Base-by-base conservation (phyloP, 2,113 vertebrate genomes). In the Corynorhinus townsendii region DNA sequence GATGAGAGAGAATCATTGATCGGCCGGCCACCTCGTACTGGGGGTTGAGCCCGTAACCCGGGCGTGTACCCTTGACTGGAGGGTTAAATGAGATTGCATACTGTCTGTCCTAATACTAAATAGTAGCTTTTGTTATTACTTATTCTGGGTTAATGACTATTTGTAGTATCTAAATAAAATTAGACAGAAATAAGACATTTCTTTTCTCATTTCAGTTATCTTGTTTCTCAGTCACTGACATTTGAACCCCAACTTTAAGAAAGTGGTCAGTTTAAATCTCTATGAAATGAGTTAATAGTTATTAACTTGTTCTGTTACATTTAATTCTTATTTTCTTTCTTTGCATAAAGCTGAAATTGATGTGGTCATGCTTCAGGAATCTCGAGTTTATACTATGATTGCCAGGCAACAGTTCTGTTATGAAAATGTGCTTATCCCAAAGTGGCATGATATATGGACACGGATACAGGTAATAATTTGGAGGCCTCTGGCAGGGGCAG, bases 401-500 rank as follows among this genome's bases (percentile, higher is more conserved):
- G 52, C 54, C 0, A 64, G 98, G 0, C 97, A 96, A 85, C 97
- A 95, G 15, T 99, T 99, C 97, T 99, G 99, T 97, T 99, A 99
- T 89, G 96, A 87, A 93, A 99, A 99, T 95, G 62, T 94, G 0
- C 72, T 98, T 0, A 4, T 71, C 8, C 99, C 99, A 0, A 98
- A 94, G 52, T 99, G 99, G 99, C 98, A 97, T 89, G 99, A 99
- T 49, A 91, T 99, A 2, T 99, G 99, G 99, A 99, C 99, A 1
- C 98, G 98, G 95, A 98, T 98, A 68, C 99, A 99, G 99, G 99
- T 99, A 98, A 97, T 96, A 49, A 76, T 62, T 16, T 84, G 43
- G 75, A 93, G 17, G 33, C 45, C 59, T 9, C 12, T 17, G 10
- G 5, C 20, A 14, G 33, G 38, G 86, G 11, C 33, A 26, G 24